These are phyloP conservation scores for Elgonia sp. DNA, from an alignment of 2,888 invertebrate species.

Conservation along the genomic window DNA sequence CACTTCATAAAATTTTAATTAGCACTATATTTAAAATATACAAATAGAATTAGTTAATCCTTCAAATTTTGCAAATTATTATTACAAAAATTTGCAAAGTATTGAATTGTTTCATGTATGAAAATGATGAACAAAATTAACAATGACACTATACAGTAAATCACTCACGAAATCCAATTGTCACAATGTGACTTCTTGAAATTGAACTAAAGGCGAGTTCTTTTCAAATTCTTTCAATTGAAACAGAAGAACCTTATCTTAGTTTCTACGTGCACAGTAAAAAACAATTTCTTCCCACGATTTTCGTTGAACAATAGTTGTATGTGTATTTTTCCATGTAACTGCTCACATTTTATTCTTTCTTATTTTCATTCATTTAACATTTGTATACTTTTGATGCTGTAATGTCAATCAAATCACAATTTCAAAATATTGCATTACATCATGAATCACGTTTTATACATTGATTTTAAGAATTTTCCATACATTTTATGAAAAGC, in stretches of 20 bases:
- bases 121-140: constrained; percentile 10
- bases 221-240: constrained; percentile 42
- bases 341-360: neutral
- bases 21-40: no score
- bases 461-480: no score
- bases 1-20: no score
- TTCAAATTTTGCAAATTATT: no score
- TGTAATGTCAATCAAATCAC: neutral
- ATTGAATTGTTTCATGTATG: neutral
- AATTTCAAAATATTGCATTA: neutral
- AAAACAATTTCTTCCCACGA: constrained; percentile 52
- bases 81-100: no score
- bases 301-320: constrained; percentile 33
- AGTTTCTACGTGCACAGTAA: constrained; percentile 36
- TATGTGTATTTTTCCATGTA: constrained; percentile 40
- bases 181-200: constrained; percentile 42
- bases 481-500: no score
- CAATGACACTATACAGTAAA: constrained; percentile 6
- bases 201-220: constrained; percentile 51
- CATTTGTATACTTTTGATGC: neutral
- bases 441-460: neutral
- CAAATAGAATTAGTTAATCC: no score
- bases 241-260: constrained; percentile 55
- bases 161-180: constrained; percentile 46
- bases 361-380: neutral